These are phyloP conservation scores for Chloroceryle aenea DNA, from an alignment of 2,113 vertebrate species.

Conservation along the genomic window DNA sequence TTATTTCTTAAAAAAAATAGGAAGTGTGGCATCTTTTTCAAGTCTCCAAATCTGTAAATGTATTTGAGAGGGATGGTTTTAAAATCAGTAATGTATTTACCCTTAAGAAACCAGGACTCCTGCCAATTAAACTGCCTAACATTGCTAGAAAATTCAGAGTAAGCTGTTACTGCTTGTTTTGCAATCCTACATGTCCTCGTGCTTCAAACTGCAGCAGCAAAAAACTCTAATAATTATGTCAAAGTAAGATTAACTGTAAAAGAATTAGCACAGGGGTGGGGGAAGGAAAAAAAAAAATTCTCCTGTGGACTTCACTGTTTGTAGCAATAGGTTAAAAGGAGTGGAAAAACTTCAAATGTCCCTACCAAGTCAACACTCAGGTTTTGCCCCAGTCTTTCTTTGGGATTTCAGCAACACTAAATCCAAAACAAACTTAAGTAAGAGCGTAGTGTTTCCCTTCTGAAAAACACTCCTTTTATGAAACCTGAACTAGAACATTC, in stretches of 20 bases:
- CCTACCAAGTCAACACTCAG: background rate
- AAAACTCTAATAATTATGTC: constrained; percentile 31
- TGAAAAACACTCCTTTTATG: background rate
- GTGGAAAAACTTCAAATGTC: background rate
- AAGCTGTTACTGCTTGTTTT: constrained; percentile 28
- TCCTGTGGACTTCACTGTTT: background rate
- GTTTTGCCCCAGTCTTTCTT: background rate
- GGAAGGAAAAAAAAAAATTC: background rate
- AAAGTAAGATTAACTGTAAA: constrained; percentile 26
- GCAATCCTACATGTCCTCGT: background rate
- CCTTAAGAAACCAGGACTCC: background rate
- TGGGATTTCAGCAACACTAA: background rate
- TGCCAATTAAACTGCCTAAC: background rate
- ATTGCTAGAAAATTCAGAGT: background rate
- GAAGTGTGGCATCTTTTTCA: background rate
- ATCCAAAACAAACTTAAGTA: background rate
- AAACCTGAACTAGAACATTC: background rate
- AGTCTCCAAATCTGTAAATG: background rate
- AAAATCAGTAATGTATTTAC: background rate
- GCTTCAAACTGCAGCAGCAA: constrained; percentile 29
- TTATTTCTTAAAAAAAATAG: background rate
- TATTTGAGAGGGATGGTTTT: background rate
- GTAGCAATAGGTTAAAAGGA: background rate
- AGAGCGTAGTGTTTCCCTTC: background rate
- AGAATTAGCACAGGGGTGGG: background rate